phyloP scores from a whole-genome alignment of 2,113 vertebrate genomes.

The Oreocharis arfaki region DNA sequence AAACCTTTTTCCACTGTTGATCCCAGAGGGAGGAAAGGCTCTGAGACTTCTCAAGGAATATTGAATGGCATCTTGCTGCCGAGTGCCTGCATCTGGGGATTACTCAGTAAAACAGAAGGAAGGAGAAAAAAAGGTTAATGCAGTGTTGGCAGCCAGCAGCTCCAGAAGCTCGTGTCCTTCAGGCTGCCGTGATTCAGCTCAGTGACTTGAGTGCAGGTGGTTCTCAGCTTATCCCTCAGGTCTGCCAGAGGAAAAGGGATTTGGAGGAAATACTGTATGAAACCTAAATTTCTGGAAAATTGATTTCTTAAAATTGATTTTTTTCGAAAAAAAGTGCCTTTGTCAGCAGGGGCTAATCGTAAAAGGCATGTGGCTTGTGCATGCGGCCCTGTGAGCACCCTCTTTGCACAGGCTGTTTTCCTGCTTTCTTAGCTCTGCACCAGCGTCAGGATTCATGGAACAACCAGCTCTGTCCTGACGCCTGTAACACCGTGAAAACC shows the following conservation, averaged over 20 bases:
- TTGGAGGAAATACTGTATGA: not conserved
- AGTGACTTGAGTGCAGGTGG: not conserved
- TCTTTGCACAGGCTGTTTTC: not conserved
- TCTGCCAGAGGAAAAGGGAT: not conserved
- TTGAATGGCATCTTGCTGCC: not conserved
- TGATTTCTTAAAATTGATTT: not conserved
- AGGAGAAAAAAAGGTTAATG: not conserved
- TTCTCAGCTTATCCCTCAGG: not conserved
- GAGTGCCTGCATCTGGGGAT: not conserved
- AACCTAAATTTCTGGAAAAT: not conserved
- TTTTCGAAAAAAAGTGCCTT: not conserved
- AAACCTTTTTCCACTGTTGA: not conserved
- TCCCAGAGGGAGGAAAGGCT: not conserved
- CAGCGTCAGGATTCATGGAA: not conserved
- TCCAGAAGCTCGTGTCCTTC: not conserved
- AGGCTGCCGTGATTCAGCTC: not conserved
- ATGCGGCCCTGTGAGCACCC: not conserved
- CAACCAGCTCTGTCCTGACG: fast-evolving
- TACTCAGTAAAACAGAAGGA: not conserved
- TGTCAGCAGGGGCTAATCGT: not conserved
- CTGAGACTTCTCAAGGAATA: not conserved
- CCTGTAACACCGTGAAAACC: fast-evolving
- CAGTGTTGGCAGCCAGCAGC: not conserved
- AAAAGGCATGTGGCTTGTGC: not conserved
- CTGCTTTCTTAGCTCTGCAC: not conserved